Percentiles rank a stretch among this genome's conserved stretches.
These are phyloP conservation scores for Nestor notabilis DNA, from an alignment of 2,113 vertebrate species.

Conservation along the genomic window DNA sequence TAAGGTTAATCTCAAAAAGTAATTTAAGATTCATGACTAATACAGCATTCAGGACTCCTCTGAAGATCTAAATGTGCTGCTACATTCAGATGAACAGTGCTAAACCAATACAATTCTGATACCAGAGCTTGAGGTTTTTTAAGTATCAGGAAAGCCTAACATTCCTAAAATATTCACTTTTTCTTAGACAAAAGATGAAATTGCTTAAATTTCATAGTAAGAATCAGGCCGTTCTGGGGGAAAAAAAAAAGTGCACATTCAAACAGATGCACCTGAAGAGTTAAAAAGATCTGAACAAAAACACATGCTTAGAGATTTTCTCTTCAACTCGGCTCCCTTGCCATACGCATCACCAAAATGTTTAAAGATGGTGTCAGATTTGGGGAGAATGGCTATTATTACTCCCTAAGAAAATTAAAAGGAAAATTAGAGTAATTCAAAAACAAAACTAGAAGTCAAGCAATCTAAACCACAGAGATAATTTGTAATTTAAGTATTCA, in stretches of 20 bases:
- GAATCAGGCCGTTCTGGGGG: background rate
- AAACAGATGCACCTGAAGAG: background rate
- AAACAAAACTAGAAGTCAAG: background rate
- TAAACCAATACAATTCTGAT: background rate
- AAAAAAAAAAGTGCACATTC: background rate
- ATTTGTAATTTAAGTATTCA: background rate
- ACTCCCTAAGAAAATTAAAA: background rate
- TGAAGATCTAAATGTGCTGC: background rate
- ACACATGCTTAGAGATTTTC: background rate
- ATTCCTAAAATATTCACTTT: background rate
- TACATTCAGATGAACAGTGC: background rate
- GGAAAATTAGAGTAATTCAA: background rate
- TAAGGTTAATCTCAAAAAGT: background rate
- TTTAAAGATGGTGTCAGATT: background rate
- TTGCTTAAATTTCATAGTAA: background rate
- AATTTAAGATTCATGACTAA: background rate
- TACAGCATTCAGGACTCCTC: background rate
- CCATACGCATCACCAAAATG: background rate
- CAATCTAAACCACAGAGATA: background rate
- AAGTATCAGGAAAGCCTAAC: background rate
- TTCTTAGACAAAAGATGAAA: background rate
- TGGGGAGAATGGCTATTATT: background rate
- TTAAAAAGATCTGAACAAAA: background rate
- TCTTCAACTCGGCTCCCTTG: background rate
- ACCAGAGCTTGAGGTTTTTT: background rate